These are phyloP conservation scores for Tipula vernalis DNA, from an alignment of 2,888 invertebrate genomes.

Conservation along the genomic window DNA sequence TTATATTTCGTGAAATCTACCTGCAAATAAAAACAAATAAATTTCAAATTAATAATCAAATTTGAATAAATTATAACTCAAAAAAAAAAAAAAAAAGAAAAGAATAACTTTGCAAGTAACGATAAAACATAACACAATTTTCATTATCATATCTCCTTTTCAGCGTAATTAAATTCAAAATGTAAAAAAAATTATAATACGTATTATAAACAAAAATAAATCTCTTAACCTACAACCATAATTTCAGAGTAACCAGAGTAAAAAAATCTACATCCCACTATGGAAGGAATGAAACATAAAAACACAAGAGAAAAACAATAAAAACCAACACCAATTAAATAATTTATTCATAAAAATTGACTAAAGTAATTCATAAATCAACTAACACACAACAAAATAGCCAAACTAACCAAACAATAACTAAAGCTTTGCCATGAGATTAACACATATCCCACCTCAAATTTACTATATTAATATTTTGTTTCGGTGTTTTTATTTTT, in stretches of 20 bases:
- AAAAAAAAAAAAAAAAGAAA: background rate
- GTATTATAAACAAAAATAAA: background rate
- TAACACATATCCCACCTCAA: background rate
- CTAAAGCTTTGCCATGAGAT: background rate
- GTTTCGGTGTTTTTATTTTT: background rate
- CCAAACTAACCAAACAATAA: background rate
- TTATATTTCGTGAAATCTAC: background rate
- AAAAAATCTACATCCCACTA: background rate
- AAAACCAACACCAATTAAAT: background rate
- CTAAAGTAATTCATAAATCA: background rate
- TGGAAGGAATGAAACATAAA: background rate
- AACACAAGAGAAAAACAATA: background rate
- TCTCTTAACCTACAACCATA: background rate
- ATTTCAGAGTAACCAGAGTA: background rate
- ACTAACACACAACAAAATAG: background rate
- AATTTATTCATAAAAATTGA: slow-evolving; percentile 4
- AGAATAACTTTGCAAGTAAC: background rate
- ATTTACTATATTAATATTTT: background rate
- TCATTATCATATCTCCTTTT: background rate
- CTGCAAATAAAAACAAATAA: background rate
- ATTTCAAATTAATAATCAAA: background rate
- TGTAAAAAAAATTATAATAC: background rate
- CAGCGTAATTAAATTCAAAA: background rate
- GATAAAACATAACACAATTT: background rate
- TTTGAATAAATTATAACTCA: background rate